These are phyloP conservation scores for Pachypeltis micranthus DNA, from an alignment of 1,140 invertebrate genomes.

Conservation along the genomic window DNA sequence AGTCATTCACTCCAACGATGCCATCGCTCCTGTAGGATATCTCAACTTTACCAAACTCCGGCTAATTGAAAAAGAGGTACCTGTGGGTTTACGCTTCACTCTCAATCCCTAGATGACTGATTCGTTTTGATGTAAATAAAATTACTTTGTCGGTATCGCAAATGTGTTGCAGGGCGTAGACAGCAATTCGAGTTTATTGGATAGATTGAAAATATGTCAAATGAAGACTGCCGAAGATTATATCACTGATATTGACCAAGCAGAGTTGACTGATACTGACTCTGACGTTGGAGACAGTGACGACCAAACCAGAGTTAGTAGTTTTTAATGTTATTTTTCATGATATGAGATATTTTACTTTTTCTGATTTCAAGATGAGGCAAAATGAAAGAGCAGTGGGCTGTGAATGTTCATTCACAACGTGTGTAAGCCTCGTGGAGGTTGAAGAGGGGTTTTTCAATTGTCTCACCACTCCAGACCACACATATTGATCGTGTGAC, in stretches of 20 bases:
- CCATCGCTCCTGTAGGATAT: conserved; percentile 85
- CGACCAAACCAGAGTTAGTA: neutral
- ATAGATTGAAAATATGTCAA: conserved; percentile 20
- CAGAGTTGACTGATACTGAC: conserved; percentile 19
- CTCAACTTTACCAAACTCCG: conserved; percentile 74
- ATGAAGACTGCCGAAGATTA: conserved; percentile 26
- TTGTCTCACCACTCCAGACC: neutral
- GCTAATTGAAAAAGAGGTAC: conserved; percentile 53
- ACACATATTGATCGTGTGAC: too few relatives aligned
- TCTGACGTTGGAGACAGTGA: conserved; percentile 13
- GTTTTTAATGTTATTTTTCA: conserved; percentile 4
- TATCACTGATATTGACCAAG: conserved; percentile 26
- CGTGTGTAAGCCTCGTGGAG: too few relatives aligned
- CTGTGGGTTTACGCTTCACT: conserved; percentile 24
- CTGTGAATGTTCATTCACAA: too few relatives aligned
- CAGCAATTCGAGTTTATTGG: conserved; percentile 12
- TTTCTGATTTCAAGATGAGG: conserved; percentile 8
- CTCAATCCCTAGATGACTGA: neutral
- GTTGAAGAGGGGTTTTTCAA: too few relatives aligned
- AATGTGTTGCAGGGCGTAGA: conserved; percentile 18
- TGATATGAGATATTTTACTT: too few relatives aligned
- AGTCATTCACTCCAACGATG: conserved; percentile 78
- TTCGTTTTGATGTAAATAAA: too few relatives aligned
- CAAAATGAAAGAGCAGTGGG: too few relatives aligned
- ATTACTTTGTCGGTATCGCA: too few relatives aligned